phyloP scores from a whole-genome alignment of 2,797 vertebrate genomes.

The Peromyscus eremicus region DNA sequence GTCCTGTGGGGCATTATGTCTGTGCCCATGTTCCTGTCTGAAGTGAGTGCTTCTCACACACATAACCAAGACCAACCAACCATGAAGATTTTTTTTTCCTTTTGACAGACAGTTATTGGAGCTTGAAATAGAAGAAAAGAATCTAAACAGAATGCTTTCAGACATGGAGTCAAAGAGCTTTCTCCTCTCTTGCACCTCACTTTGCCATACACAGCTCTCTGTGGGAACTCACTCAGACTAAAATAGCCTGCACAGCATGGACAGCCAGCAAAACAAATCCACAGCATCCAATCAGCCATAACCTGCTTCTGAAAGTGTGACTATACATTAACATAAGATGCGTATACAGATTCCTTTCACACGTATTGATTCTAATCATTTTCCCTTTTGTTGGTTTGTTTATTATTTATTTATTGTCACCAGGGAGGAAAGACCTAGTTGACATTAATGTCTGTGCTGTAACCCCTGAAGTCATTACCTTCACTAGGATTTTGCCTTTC shows the following conservation, averaged over 20 bases:
- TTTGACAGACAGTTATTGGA: constrained; percentile 68
- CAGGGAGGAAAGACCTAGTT: neutral
- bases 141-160: constrained; percentile 35
- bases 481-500: constrained; percentile 97
- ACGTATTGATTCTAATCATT: neutral
- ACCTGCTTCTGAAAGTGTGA: neutral
- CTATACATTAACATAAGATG: neutral
- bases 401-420: neutral
- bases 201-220: neutral
- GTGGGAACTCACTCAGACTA: neutral
- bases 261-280: constrained; percentile 27
- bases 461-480: constrained; percentile 88
- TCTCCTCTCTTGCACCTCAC: neutral
- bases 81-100: neutral
- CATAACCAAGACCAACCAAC: constrained; percentile 62
- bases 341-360: neutral
- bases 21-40: neutral
- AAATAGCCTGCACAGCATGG: neutral
- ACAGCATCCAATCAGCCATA: neutral
- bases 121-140: constrained; percentile 48
- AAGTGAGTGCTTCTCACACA: constrained; percentile 64
- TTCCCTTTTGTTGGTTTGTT: neutral
- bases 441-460: neutral
- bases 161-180: neutral
- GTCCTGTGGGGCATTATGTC: constrained; percentile 46